Evolutionary conservation across 2,888 invertebrate species (phyloP).

Genomic region (Halocaridina rubra): DNA sequence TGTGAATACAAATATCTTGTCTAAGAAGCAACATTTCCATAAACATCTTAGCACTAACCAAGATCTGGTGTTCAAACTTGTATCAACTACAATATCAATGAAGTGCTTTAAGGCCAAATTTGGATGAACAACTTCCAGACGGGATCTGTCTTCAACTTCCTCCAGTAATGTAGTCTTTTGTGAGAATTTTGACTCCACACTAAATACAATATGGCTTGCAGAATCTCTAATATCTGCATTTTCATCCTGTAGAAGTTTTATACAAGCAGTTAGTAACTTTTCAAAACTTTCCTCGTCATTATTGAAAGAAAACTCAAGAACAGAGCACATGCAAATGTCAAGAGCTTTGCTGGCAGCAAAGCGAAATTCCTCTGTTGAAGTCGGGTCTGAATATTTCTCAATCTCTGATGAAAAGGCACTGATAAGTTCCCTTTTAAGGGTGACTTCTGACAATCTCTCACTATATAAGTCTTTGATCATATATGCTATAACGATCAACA

Average conservation of each 20-base stretch:
- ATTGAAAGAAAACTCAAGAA: too few relatives aligned
- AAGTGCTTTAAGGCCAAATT: constrained; percentile 24
- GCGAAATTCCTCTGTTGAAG: constrained; percentile 39
- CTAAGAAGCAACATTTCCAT: too few relatives aligned
- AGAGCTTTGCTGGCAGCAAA: constrained; percentile 33
- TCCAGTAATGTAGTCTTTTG: neutral
- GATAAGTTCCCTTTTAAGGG: neutral
- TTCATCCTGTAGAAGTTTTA: constrained; percentile 44
- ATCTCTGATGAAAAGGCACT: neutral
- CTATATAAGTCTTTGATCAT: neutral
- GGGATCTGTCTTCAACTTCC: neutral
- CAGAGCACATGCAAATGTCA: neutral
- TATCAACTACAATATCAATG: neutral
- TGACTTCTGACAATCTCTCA: neutral
- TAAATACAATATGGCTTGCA: constrained; percentile 9
- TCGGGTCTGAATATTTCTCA: constrained; percentile 3
- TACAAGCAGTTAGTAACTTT: neutral
- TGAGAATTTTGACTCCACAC: neutral
- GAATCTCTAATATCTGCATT: constrained; percentile 38
- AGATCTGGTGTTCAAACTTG: neutral
- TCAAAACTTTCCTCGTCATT: neutral
- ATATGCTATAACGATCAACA: constrained; percentile 14
- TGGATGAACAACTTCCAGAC: neutral
- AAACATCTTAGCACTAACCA: constrained; percentile 3
- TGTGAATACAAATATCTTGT: constrained; percentile 3